Evolutionary conservation across 1,140 invertebrate genomes (phyloP), one percentile per base, ranked within the genome.

Genomic region (Pogonognathellus flavescens): DNA sequence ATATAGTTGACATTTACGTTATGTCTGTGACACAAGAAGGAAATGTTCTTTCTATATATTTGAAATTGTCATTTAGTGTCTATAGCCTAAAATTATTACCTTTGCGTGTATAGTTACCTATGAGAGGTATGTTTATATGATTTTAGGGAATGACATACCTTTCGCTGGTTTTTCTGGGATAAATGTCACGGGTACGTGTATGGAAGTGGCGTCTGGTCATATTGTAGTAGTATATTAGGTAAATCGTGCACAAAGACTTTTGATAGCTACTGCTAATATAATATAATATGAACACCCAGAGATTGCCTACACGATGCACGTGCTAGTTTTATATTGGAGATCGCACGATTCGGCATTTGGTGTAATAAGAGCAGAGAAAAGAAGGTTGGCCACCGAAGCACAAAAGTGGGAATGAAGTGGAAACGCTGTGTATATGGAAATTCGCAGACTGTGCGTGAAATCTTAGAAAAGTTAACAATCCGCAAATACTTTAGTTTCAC

Each of bases 161-260:
- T 2, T 10, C n/a, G 0, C n/a, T 25, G 16, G 41, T n/a, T 76
- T 76, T 76, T 31, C 41, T 76, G 70, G 70, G 41, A 18, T 76
- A 76, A 76, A 76, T 76, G 70, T 76, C 70, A 76, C 25, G 22
- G 41, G 41, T 66, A 66, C 62, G 62, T 31, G 14, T 76, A 76
- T n/a, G n/a, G n/a, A 31, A 5, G 10, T 50, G 41, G 16, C 70
- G 25, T 50, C 70, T 76, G 14, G 70, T 76, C 70, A 76, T 76
- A 31, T 41, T 41, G 31, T 3, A 41, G 31, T 41, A 41, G n/a
- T 41, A 50, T 76, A 18, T 41, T 50, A 76, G 9, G 11, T 57
- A 76, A 76, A 76, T 76, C 70, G 70, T 76, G 70, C 62, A 66
- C 62, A 66, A 25, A 66, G 22, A 11, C 62, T 55, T 66, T 66